Evolutionary conservation across 2,797 vertebrate genomes (phyloP).

Genomic region (Falco rusticolus): DNA sequence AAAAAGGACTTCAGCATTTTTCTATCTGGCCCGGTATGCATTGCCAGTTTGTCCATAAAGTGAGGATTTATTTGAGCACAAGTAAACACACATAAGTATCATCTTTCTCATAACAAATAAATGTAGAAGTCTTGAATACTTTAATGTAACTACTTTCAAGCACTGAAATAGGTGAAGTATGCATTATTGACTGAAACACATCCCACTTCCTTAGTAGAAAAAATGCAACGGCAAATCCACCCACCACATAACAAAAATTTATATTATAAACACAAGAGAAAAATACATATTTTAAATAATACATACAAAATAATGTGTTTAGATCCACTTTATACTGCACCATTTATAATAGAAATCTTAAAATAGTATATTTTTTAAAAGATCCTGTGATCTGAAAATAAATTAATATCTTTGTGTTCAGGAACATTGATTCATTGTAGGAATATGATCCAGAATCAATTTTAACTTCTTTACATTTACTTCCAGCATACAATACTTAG

Average conservation of each 20-base stretch:
- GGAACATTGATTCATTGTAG: not conserved
- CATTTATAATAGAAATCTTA: not conserved
- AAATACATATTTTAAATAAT: not conserved
- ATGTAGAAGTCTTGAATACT: not conserved
- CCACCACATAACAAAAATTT: not conserved
- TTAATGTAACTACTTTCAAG: not conserved
- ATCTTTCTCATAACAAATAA: not conserved
- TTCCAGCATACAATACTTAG: not conserved
- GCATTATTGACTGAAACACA: not conserved
- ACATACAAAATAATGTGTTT: not conserved
- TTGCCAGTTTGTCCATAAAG: not conserved
- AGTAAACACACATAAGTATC: not conserved
- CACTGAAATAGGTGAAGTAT: not conserved
- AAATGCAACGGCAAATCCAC: not conserved
- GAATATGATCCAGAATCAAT: constrained; percentile 2
- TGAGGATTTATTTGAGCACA: not conserved
- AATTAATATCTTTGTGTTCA: not conserved
- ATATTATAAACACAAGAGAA: not conserved
- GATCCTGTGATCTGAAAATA: not conserved
- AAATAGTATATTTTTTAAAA: not conserved
- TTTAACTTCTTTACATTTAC: not conserved
- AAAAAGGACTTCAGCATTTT: not conserved
- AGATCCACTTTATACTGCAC: not conserved
- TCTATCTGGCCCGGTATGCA: not conserved
- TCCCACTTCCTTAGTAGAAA: not conserved